Evolutionary conservation across 2,888 invertebrate species (phyloP).

Genomic region (Pelosia muscerda): DNA sequence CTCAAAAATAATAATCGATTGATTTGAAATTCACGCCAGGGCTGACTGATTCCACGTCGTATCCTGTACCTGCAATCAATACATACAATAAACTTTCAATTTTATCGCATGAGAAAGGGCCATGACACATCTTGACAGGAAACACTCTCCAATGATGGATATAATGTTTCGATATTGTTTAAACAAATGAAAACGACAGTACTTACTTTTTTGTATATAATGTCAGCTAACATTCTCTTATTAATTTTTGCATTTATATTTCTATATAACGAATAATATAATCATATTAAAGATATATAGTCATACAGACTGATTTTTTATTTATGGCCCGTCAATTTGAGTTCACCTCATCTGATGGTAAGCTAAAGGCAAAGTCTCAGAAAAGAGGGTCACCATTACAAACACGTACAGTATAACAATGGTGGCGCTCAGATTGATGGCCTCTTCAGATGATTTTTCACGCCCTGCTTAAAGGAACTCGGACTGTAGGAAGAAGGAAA

Average conservation of each 20-base stretch:
- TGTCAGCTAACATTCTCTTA: neutral
- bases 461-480: too few species aligned
- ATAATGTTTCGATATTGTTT: slow-evolving; percentile 6
- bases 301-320: too few species aligned
- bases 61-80: neutral
- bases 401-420: too few species aligned
- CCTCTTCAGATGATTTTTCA: too few species aligned
- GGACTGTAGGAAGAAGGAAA: too few species aligned
- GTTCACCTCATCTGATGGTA: too few species aligned
- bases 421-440: too few species aligned
- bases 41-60: neutral
- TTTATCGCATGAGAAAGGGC: slow-evolving; percentile 27
- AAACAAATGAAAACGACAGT: neutral
- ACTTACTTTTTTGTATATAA: neutral
- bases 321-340: too few species aligned
- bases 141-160: slow-evolving; percentile 11
- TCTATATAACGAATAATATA: neutral
- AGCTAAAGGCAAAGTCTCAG: too few species aligned
- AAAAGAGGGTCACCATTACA: too few species aligned
- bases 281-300: neutral
- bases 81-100: slow-evolving; percentile 33
- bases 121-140: slow-evolving; percentile 22
- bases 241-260: neutral
- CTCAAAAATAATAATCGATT: neutral
- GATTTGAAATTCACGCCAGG: neutral